Evolutionary conservation across 1,140 invertebrate genomes (phyloP), one percentile per base, ranked within the genome.

Genomic region (Metaphire vulgaris): DNA sequence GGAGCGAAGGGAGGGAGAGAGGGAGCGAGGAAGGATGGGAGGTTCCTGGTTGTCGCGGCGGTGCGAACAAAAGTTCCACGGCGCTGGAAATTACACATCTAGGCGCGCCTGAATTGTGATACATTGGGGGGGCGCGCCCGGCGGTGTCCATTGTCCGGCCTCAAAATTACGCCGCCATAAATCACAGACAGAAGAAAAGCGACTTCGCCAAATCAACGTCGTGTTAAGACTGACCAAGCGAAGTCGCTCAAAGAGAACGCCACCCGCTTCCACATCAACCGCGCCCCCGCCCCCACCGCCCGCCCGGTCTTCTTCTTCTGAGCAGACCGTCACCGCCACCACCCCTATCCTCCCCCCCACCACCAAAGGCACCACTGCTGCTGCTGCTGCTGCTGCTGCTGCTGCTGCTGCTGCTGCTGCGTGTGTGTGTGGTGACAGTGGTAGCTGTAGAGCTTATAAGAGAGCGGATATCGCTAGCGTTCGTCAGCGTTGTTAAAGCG

Each of bases 101-200:
- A 56, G 6, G 41, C 41, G 41, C n/a, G n/a, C n/a, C n/a, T n/a
- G 41, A 56, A 56, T 56, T 56, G 41, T 56, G 41, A 56, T 56
- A 76, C 16, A 74, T 76, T 56, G 75, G 29, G 33, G 33, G 69
- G 34, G 69, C 33, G 12, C n/a, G n/a, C n/a, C n/a, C n/a, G n/a
- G n/a, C n/a, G n/a, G n/a, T n/a, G n/a, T n/a, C n/a, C 69, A 73
- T 72, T 33, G 73, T 71, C 56, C 72, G n/a, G 21, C 66, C 71
- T 76, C 41, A 70, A 29, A 28, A 67, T n/a, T 33, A 73, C 69
- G 15, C 26, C 32, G 26, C 56, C 30, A 68, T 33, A 16, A 41
- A 16, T 14, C 30, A n/a, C 28, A 21, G 0, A n/a, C 29, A 33
- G 26, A 41, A 1, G 56, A 33, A 28, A 14, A 26, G 26, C 6